Evolutionary conservation across 2,888 invertebrate genomes (phyloP), one percentile per base, ranked within the genome.

Genomic region (Ophion slaviceki): DNA sequence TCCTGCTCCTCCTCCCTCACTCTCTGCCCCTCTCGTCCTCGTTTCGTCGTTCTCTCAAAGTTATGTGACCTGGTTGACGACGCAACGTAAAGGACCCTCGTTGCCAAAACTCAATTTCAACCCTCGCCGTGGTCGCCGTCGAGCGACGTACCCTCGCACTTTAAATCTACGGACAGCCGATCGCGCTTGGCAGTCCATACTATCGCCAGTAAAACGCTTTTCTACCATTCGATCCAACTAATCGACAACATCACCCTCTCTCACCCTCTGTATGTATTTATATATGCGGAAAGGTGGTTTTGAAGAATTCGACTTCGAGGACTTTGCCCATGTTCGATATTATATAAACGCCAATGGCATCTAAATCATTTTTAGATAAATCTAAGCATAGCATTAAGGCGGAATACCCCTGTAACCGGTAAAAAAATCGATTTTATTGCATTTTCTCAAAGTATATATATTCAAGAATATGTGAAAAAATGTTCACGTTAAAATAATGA

Each of bases 41-140:
- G 45, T 68, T 80, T 76, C 53, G 53, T 70, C 76, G 40, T 61
- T 24, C 72, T 77, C 57, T 17, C 62, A 40, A 62, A 79, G 57
- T 74, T 81, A 77, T 59, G n/a, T 68, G 62, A 28, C 47, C 67
- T 36, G 67, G 36, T 66, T 68, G 45, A 74, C 57, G 68, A 78
- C 47, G 40, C 74, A 14, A 74, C 24, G 77, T 10, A 45, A 28
- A 20, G 36, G 45, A 80, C 75, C 80, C 82, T 59, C 77, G 57
- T 77, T 80, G 86, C 74, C 86, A 80, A 86, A 83, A 86, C 72
- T 83, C 86, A 74, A 86, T 86, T 80, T 64, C 61, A 62, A 45
- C 61, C 77, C 68, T 75, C 6, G 28, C 57, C 77, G 36, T 45
- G 36, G 24, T 75, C 10, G 32, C 47, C 45, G 64, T 53, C 64